A percentile compares a stretch with the other conserved stretches of the same genome.
Conservation (phyloP, 2,888 invertebrate genomes). For the Acleris sparsana region DNA sequence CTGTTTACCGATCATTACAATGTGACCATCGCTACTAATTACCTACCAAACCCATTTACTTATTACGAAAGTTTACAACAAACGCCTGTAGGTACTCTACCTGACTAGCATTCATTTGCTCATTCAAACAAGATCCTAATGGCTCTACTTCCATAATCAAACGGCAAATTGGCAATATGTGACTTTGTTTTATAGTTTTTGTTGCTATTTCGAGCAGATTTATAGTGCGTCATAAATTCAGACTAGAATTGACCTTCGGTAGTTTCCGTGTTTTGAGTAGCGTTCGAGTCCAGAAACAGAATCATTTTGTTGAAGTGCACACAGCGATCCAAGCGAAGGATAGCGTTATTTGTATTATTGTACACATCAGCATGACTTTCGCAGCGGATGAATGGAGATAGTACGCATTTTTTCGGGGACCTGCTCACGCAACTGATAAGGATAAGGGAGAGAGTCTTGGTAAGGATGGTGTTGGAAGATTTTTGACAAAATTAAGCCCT, state of each 20-base stretch:
- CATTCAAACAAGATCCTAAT: constrained; percentile 20
- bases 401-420: no score
- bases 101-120: neutral
- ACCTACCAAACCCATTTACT: constrained; percentile 17
- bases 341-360: no score
- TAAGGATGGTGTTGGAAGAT: no score
- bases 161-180: constrained; percentile 11
- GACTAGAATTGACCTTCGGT: constrained; percentile 28
- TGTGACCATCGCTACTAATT: constrained; percentile 27
- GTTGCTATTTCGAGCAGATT: constrained; percentile 31
- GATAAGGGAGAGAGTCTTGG: no score
- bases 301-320: constrained; percentile 2
- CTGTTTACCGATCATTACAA: constrained; percentile 36
- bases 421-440: no score
- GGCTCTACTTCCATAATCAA: constrained; percentile 7
- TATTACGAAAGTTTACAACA: constrained; percentile 17
- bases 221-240: constrained; percentile 27
- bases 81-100: neutral
- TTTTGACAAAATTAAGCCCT: no score
- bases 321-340: no score
- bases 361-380: no score
- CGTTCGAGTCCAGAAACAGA: constrained; percentile 14
- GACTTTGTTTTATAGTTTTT: constrained; percentile 28
- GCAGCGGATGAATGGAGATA: no score
- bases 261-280: constrained; percentile 32